phyloP scores from a whole-genome alignment of 1,140 invertebrate genomes.

The Oncopeltus fasciatus region DNA sequence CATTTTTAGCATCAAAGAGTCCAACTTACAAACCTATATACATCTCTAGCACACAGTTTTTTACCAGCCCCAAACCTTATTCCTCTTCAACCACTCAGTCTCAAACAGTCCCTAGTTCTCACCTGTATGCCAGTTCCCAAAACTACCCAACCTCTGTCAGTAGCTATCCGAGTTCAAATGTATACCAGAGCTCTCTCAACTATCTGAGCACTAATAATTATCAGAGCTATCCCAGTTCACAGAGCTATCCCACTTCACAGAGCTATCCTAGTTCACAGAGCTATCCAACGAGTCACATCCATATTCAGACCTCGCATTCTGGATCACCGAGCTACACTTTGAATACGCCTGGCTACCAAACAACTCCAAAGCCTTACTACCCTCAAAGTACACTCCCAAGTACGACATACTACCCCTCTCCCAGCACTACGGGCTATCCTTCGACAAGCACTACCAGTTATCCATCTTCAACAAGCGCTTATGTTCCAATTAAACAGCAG shows the following conservation, averaged over 20 bases:
- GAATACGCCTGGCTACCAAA: background rate
- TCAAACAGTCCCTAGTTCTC: background rate
- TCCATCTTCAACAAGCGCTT: slow-evolving; percentile 10
- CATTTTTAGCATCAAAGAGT: slow-evolving; percentile 20
- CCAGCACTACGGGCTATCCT: slow-evolving; percentile 17
- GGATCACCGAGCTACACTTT: background rate
- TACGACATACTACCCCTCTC: slow-evolving; percentile 23
- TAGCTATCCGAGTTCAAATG: background rate
- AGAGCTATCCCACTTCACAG: background rate
- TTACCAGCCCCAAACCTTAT: background rate
- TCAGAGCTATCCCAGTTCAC: background rate
- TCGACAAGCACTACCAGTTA: slow-evolving; percentile 25
- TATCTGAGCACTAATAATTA: background rate
- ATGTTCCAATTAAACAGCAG: background rate
- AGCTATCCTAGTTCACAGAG: background rate
- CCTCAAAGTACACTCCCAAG: slow-evolving; percentile 18
- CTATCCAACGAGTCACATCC: background rate
- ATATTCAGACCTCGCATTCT: background rate
- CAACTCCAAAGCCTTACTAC: slow-evolving; percentile 17
- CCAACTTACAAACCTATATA: slow-evolving; percentile 5
- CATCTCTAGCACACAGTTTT: background rate
- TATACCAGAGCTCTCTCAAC: background rate
- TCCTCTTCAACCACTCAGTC: background rate
- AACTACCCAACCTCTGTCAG: background rate
- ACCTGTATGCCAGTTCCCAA: background rate